A percentile compares a stretch with the other conserved stretches of the same genome.
phyloP scores from a whole-genome alignment of 2,113 vertebrate species.

The Cyrtonyx montezumae region DNA sequence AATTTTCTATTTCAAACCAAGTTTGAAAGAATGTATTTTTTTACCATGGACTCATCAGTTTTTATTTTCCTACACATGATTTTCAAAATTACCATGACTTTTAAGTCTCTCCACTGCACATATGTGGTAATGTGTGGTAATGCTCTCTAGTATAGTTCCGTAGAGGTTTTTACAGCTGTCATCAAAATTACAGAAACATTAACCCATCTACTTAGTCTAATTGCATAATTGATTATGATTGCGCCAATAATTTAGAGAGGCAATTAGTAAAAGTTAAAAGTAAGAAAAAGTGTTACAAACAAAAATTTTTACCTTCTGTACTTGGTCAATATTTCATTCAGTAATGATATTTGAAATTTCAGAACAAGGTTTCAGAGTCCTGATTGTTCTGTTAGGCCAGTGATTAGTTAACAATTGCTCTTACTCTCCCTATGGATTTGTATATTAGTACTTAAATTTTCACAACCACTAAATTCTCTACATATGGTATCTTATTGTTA shows the following conservation, averaged over 20 bases:
- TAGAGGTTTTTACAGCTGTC: slow-evolving; percentile 34
- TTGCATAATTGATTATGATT: slow-evolving; percentile 39
- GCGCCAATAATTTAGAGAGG: background rate
- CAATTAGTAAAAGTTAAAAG: background rate
- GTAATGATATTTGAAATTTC: background rate
- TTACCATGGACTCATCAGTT: background rate
- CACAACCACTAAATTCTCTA: background rate
- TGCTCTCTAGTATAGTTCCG: background rate
- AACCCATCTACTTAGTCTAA: background rate
- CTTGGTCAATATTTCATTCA: background rate
- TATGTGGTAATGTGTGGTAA: background rate
- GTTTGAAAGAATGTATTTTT: background rate
- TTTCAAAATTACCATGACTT: slow-evolving; percentile 31
- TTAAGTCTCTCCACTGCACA: background rate
- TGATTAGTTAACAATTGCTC: background rate
- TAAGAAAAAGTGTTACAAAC: background rate
- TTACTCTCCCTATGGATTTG: background rate
- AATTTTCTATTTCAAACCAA: slow-evolving; percentile 39
- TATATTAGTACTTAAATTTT: background rate
- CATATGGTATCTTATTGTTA: too few species aligned
- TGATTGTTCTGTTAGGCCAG: background rate
- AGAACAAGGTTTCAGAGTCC: background rate
- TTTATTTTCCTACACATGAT: background rate
- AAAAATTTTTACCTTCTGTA: background rate
- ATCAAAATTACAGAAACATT: background rate